Conservation (phyloP, 2,113 vertebrate species). For the Octodon degus region DNA sequence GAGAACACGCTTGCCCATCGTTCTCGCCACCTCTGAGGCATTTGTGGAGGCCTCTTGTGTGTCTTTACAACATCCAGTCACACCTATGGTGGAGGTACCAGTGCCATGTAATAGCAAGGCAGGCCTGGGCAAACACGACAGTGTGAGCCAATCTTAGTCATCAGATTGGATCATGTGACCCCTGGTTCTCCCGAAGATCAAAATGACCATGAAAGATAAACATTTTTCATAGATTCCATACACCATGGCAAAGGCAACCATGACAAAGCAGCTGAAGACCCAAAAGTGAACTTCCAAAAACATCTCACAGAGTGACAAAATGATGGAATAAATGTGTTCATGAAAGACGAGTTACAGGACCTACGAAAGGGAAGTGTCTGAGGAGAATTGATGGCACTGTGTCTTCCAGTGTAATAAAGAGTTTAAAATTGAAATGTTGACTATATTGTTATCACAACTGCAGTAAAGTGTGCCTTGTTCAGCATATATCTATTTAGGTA, state of each 20-base stretch:
- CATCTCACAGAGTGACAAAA: not conserved
- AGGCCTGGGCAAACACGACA: not conserved
- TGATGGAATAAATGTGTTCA: not conserved
- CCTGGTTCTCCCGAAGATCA: not conserved
- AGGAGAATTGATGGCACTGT: not conserved
- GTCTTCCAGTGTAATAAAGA: not conserved
- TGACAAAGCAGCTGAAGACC: not conserved
- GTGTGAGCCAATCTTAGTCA: not conserved
- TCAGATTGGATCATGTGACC: not conserved
- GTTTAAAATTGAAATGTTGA: not conserved
- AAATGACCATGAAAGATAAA: not conserved
- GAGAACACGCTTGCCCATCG: not conserved
- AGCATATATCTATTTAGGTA: not conserved
- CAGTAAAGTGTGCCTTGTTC: not conserved
- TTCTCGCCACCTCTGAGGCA: not conserved
- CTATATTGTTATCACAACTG: not conserved
- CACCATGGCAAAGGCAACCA: not conserved
- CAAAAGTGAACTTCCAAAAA: not conserved
- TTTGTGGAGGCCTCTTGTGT: no score
- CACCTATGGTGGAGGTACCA: no score
- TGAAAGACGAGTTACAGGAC: not conserved
- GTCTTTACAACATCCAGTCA: not conserved
- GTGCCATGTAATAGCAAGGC: not conserved
- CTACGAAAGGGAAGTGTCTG: not conserved
- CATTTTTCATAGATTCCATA: not conserved